Percentiles rank a stretch among this genome's conserved stretches.
Conservation (phyloP, 2,888 invertebrate species). For the Atethmia centrago region DNA sequence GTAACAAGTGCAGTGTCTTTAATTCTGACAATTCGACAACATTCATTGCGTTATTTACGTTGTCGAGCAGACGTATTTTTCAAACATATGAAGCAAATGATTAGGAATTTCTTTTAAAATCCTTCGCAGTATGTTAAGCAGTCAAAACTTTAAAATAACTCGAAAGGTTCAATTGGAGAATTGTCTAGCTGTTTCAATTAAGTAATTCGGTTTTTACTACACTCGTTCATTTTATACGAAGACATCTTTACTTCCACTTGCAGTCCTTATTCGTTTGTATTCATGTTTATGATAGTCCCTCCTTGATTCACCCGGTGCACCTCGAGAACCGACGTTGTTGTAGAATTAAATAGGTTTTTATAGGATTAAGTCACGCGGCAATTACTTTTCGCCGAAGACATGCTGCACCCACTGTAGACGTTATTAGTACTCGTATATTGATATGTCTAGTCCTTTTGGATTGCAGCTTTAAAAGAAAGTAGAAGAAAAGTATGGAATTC, state of each 20-base stretch:
- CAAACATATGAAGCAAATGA: too few relatives aligned
- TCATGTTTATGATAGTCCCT: conserved; percentile 9
- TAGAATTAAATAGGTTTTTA: conserved; percentile 34
- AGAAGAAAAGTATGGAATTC: background rate
- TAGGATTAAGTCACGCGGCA: conserved; percentile 29
- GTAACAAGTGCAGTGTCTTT: too few relatives aligned
- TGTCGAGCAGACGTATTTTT: too few relatives aligned
- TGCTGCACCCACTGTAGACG: conserved; percentile 35
- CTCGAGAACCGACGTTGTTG: conserved; percentile 1
- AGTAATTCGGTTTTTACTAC: background rate
- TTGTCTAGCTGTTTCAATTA: too few relatives aligned
- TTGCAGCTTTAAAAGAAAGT: background rate
- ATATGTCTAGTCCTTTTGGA: conserved; percentile 4
- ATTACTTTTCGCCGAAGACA: conserved; percentile 16
- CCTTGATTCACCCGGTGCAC: conserved; percentile 24
- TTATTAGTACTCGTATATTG: conserved; percentile 15
- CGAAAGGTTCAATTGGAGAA: too few relatives aligned
- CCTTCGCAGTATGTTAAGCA: too few relatives aligned
- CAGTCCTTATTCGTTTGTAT: background rate
- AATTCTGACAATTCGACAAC: too few relatives aligned
- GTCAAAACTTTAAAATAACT: too few relatives aligned
- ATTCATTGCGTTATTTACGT: too few relatives aligned
- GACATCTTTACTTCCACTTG: conserved; percentile 16
- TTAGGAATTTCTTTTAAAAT: too few relatives aligned
- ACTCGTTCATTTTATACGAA: background rate